Evolutionary conservation across 2,113 vertebrate genomes (phyloP), one percentile per base, ranked within the genome.

Genomic region (Lates calcarifer): DNA sequence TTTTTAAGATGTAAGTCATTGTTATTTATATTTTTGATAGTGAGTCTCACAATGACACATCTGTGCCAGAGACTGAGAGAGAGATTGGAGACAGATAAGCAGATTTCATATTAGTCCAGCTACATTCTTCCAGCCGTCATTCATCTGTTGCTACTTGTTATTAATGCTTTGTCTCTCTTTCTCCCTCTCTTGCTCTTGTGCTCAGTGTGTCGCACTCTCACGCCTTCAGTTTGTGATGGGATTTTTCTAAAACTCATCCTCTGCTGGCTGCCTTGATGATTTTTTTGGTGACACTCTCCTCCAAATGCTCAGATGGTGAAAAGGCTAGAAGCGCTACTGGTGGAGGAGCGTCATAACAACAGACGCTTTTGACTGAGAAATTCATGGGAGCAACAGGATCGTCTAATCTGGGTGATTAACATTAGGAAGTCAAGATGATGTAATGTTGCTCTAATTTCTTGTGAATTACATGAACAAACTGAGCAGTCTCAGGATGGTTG

Each of bases 301-400:
- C 77, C 83, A 87, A 90, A 91, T 90, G 83, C 81, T 82, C 88
- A 84, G 79, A 76, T 77, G 76, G 82, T 88, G 73, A 83, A 83
- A 81, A 17, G 72, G 68, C 73, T 67, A 78, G 63, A 81, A 58
- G n/a, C n/a, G n/a, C n/a, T n/a, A n/a, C n/a, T n/a, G n/a, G n/a
- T 41, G 56, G 15, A 75, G 41, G 60, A 69, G 80, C 18, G 1
- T 87, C 0, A 67, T 35, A 79, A 49, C 45, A 29, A 33, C 29
- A 66, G 49, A 82, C 11, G 29, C 68, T 60, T 80, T 68, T 31
- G 56, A 64, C 56, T 64, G 76, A 68, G 76, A 73, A 83, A 64
- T 60, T 69, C 60, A 76, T 24, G 47, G 35, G 39, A 22, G 63
- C 81, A 61, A 28, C 53, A 60, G 31, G 55, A 79, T 78, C 24